Evolutionary conservation across 2,113 vertebrate species (phyloP).

Genomic region (Rhinoderma darwinii): DNA sequence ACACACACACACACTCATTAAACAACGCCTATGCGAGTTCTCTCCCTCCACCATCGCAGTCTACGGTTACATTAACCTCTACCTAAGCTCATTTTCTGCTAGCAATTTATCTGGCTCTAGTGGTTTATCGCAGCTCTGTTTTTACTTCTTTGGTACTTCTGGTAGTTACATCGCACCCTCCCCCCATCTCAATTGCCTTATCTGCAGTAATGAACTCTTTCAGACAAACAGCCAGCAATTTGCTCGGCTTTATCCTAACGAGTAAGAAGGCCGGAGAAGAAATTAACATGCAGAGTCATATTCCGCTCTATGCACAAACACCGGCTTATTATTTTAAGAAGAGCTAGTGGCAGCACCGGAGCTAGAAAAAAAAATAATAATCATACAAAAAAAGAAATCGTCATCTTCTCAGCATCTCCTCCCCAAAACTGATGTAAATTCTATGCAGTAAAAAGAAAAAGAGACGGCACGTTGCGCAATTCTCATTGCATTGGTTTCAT

Average conservation of each 20-base stretch:
- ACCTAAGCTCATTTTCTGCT: constrained; percentile 23
- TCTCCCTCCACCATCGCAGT: background rate
- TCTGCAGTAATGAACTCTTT: constrained; percentile 66
- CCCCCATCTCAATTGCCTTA: constrained; percentile 54
- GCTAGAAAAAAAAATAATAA: background rate
- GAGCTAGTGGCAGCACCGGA: constrained; percentile 46
- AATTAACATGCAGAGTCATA: constrained; percentile 72
- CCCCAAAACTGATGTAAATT: background rate
- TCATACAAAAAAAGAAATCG: background rate
- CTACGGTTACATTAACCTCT: constrained; percentile 25
- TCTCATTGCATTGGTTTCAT: background rate
- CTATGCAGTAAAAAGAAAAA: background rate
- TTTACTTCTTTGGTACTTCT: constrained; percentile 32
- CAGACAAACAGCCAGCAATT: constrained; percentile 66
- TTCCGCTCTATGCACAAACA: constrained; percentile 66
- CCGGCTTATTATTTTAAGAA: constrained; percentile 62
- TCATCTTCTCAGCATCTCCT: background rate
- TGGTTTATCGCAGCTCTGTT: constrained; percentile 16
- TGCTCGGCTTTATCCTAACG: constrained; percentile 69
- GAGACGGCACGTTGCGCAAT: background rate
- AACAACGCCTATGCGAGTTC: background rate
- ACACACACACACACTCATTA: background rate
- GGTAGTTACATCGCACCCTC: background rate
- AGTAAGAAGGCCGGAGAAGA: constrained; percentile 67
- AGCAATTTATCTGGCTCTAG: constrained; percentile 22